Evolutionary conservation across 2,888 invertebrate genomes (phyloP), one percentile per base, ranked within the genome.

Genomic region (Caenorhabditis sp.): DNA sequence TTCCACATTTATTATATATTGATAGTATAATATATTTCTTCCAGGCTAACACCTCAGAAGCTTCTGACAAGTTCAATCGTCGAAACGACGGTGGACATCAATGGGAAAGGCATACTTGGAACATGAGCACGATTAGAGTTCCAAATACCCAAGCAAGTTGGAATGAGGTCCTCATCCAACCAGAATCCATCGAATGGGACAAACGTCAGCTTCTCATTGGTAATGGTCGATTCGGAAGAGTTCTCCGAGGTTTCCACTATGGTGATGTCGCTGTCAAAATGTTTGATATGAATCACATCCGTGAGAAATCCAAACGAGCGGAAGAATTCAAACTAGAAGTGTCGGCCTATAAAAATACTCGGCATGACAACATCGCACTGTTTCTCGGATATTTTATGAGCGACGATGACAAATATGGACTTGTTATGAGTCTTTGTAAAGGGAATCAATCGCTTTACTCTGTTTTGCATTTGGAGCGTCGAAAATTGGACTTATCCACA

Each of bases 361-460:
- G 99, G 0, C 99, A 99, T 90, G 97, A 99, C 89, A 99, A 99
- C 91, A 90, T 99, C 79, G 95, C 97, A 60, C 91, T 99, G 61
- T 99, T 99, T 90, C 96, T 97, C 95, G 99, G 99, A 76, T 97
- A 97, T 78, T 99, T 97, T 89, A 95, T 97, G 63, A 62, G 25
- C 94, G 96, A 97, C 89, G 95, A 95, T 73, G 95, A 96, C 27
- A 92, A 93, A 81, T 91, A 97, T 85, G 97, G 97, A 52, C 97
- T 99, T 87, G 96, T 99, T 52, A 97, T 78, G 86, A 95, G 95
- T 86, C 92, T 96, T 88, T 96, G 96, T 90, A 95, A 95, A 90
- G 97, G 84, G 4, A 67, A 59, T 26, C 80, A 79, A 38, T 70
- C 76, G 3, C 53, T 80, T 4, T 67, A 78, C 56, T 52, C 62